phyloP scores from a whole-genome alignment of 2,797 vertebrate genomes.

The Mormyrus proboscirostris region DNA sequence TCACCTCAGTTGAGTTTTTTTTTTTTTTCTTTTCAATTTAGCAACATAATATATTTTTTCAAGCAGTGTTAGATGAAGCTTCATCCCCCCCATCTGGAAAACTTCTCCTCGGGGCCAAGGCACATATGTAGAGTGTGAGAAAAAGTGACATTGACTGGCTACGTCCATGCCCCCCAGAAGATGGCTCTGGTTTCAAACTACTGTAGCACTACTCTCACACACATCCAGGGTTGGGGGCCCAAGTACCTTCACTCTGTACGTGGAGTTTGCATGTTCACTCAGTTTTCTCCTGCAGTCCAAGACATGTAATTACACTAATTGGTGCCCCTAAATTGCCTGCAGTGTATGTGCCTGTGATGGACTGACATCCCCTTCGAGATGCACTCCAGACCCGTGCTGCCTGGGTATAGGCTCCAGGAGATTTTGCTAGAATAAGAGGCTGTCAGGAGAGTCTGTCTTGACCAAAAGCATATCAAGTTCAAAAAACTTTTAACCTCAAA shows the following conservation, averaged over 20 bases:
- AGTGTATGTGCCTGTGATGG: not conserved
- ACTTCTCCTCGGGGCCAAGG: not conserved
- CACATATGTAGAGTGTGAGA: not conserved
- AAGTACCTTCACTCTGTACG: not conserved
- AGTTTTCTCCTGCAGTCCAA: not conserved
- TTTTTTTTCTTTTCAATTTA: not conserved
- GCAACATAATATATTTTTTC: not conserved
- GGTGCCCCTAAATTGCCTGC: not conserved
- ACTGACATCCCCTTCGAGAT: not conserved
- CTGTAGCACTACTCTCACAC: not conserved
- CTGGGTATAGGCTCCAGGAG: not conserved
- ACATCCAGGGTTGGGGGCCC: not conserved
- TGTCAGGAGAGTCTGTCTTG: not conserved
- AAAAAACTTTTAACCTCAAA: not conserved
- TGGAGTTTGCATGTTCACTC: not conserved
- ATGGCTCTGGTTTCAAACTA: not conserved
- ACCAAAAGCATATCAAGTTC: not conserved
- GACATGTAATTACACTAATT: not conserved
- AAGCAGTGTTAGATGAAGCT: not conserved
- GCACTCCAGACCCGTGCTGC: not conserved
- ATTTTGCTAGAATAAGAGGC: not conserved
- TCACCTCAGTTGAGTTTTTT: not conserved
- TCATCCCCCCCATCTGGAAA: not conserved
- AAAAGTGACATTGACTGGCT: not conserved
- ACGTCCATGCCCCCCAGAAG: not conserved